Percentiles rank a stretch among this genome's conserved stretches.
Conservation (phyloP, 2,113 vertebrate species). For the Gobio gobio region DNA sequence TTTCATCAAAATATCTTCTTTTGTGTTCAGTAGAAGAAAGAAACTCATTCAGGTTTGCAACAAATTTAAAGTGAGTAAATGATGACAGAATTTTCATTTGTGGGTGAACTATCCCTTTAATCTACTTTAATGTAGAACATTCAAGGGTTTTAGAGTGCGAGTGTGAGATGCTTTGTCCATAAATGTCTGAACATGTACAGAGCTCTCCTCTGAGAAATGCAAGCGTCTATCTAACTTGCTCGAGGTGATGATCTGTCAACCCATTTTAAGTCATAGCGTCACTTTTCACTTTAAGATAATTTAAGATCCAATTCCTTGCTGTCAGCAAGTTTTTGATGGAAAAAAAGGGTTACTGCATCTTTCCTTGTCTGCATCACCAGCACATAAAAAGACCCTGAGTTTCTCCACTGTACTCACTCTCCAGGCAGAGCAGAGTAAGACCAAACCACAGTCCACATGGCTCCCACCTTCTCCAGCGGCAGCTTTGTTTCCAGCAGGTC, state of each 20-base stretch:
- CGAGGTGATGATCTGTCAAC: neutral
- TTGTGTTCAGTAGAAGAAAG: too few relatives aligned
- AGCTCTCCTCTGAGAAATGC: neutral
- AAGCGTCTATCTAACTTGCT: neutral
- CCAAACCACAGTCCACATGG: constrained; percentile 35
- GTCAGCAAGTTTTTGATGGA: constrained; percentile 44
- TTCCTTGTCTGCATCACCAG: neutral
- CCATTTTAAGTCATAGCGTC: neutral
- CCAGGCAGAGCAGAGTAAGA: constrained; percentile 29
- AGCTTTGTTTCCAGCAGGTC: constrained; percentile 16
- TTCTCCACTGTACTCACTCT: constrained; percentile 23
- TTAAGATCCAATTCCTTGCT: neutral
- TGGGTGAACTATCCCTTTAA: neutral
- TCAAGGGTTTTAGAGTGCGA: neutral
- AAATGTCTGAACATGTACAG: constrained; percentile 30
- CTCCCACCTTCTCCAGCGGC: constrained; percentile 17
- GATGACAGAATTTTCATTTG: neutral
- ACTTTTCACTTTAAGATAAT: neutral
- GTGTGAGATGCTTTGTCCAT: neutral
- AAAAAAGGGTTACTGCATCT: neutral
- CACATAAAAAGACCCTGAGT: constrained; percentile 34
- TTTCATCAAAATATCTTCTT: too few relatives aligned
- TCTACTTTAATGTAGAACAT: neutral
- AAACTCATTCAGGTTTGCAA: too few relatives aligned
- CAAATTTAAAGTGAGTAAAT: neutral